Evolutionary conservation across 2,113 vertebrate species (phyloP), one percentile per base, ranked within the genome.

Genomic region (Nothocercus julius): DNA sequence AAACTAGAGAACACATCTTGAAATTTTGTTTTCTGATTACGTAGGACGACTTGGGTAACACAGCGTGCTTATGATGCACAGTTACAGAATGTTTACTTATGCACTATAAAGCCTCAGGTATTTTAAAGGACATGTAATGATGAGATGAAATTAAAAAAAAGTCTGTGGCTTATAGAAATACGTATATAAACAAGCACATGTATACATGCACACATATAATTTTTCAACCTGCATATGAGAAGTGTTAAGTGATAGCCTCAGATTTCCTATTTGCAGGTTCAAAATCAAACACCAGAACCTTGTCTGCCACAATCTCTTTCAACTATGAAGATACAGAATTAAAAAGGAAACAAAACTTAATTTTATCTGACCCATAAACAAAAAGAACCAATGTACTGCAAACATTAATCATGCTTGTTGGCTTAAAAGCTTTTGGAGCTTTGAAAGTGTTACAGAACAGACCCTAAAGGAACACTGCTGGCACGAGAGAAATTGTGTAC

Each of bases 321-420:
- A 89, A 93, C 97, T 89, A 97, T 40, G 87, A 98, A 97, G 98
- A 97, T 91, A 98, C 85, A 97, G 94, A 87, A 97, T 81, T 92
- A 90, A 97, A 98, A 99, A 99, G 98, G 99, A 99, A 99, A 99
- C 99, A 99, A 49, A 96, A 98, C 97, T 98, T 97, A 98, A 98
- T 98, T 98, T 99, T 98, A 99, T 98, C 98, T 98, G 98, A 98
- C 98, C 98, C 98, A 18, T 96, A 98, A 98, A 98, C 96, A 97
- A 95, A 98, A 96, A 98, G 98, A 99, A 98, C 97, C 98, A 93
- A 98, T 98, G 98, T 98, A 98, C 96, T 98, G 98, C 98, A 99
- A 98, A 99, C 98, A 98, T 97, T 97, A 98, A 98, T 98, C 99
- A 99, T 99, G 99, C 99, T 98, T 98, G 96, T 98, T 98, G 96